A percentile compares a stretch with the other conserved stretches of the same genome.
Conservation (phyloP, 2,113 vertebrate genomes). For the Tetraodon nigroviridis region DNA sequence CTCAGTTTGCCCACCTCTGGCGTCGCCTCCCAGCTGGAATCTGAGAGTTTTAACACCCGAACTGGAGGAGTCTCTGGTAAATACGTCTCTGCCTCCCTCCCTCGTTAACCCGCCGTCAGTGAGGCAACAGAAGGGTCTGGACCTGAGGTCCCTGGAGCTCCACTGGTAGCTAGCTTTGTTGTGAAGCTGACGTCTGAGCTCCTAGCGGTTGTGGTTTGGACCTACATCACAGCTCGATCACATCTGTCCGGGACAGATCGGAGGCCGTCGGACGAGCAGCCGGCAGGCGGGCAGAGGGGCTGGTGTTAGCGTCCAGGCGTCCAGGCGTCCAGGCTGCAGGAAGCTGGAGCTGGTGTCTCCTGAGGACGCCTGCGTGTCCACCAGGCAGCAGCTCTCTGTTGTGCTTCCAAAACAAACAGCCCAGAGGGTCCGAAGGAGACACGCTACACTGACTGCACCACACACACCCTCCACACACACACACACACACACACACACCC, state of each 20-base stretch:
- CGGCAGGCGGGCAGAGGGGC: constrained; percentile 22
- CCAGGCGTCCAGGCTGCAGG: constrained; percentile 34
- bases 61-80: too few relatives aligned
- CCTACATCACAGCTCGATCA: too few relatives aligned
- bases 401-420: constrained; percentile 52
- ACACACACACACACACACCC: background rate
- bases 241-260: too few relatives aligned
- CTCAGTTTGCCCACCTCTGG: too few relatives aligned
- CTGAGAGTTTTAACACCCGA: too few relatives aligned
- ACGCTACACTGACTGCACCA: constrained; percentile 42
- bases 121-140: too few relatives aligned
- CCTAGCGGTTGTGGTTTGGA: background rate
- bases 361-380: constrained; percentile 29
- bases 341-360: constrained; percentile 15
- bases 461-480: constrained; percentile 6
- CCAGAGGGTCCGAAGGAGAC: constrained; percentile 48
- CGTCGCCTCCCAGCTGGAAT: too few relatives aligned
- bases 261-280: background rate
- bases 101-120: too few relatives aligned
- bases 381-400: constrained; percentile 26
- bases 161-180: too few relatives aligned
- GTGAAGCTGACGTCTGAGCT: too few relatives aligned
- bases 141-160: too few relatives aligned
- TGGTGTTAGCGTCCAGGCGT: constrained; percentile 41
- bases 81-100: too few relatives aligned